Conservation (phyloP, 2,888 invertebrate species). For the Mantis religiosa region DNA sequence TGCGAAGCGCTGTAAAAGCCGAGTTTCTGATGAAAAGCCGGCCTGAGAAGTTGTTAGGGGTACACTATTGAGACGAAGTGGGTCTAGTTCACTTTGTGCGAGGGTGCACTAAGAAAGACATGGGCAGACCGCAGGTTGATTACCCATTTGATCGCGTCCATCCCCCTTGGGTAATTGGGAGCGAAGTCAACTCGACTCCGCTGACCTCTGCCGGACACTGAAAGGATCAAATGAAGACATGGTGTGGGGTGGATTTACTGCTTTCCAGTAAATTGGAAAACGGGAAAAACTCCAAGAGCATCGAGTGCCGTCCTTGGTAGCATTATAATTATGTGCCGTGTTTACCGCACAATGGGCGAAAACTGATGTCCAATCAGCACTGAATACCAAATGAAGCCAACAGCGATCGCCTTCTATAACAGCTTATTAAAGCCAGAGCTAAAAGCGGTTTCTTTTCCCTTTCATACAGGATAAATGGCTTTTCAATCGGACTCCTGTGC, state of each 20-base stretch:
- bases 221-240: not conserved
- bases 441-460: not conserved
- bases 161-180: not conserved
- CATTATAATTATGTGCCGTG: not conserved
- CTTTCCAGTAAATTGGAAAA: not conserved
- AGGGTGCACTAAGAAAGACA: not conserved
- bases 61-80: not conserved
- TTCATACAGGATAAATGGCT: not conserved
- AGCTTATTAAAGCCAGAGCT: not conserved
- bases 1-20: not conserved
- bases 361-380: constrained; percentile 17
- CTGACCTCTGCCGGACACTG: not conserved
- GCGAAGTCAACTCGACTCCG: not conserved
- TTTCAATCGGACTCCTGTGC: not conserved
- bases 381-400: not conserved
- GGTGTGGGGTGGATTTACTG: not conserved
- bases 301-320: not conserved
- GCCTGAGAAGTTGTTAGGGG: not conserved
- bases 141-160: not conserved
- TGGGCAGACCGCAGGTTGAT: not conserved
- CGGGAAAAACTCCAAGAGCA: not conserved
- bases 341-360: constrained; percentile 10
- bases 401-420: not conserved
- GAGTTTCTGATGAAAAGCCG: not conserved
- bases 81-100: not conserved